Conservation (phyloP, 53 echinoderm and acorn worm species). For the Stichopus horrens region DNA sequence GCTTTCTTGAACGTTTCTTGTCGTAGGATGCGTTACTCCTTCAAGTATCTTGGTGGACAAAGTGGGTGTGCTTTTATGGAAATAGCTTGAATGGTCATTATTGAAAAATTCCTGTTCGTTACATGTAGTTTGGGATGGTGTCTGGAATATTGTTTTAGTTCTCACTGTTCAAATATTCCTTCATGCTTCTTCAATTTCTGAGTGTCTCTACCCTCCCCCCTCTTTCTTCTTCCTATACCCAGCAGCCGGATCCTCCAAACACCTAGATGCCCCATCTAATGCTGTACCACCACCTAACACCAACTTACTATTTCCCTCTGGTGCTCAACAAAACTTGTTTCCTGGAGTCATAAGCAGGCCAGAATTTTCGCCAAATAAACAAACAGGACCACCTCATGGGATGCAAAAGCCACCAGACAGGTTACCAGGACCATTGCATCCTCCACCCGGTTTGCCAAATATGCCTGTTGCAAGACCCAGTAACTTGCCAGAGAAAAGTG, state of each 20-base stretch:
- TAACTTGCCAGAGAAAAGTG: slow-evolving; percentile 19
- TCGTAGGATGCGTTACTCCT: too few relatives aligned
- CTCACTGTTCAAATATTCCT: too few relatives aligned
- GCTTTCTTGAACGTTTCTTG: too few relatives aligned
- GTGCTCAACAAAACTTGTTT: slow-evolving; percentile 3
- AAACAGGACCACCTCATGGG: not conserved
- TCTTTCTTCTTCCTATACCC: not conserved
- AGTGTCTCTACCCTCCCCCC: too few relatives aligned
- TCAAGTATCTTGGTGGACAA: too few relatives aligned
- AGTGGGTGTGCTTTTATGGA: too few relatives aligned
- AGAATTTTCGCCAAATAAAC: not conserved
- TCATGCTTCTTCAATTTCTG: too few relatives aligned
- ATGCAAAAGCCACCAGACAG: not conserved
- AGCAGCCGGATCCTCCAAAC: not conserved
- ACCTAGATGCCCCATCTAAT: not conserved
- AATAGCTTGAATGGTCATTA: too few relatives aligned
- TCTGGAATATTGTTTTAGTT: too few relatives aligned
- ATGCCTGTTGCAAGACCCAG: not conserved
- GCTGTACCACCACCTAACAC: slow-evolving; percentile 9
- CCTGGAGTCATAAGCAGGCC: not conserved
- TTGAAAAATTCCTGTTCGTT: too few relatives aligned
- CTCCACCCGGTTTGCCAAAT: not conserved
- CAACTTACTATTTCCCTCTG: slow-evolving; percentile 10
- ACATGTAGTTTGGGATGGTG: too few relatives aligned
- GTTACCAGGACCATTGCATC: not conserved